Percentiles rank a stretch among this genome's conserved stretches.
Evolutionary conservation across 2,797 vertebrate species (phyloP).

Genomic region (Dendrocincla tyrannina): DNA sequence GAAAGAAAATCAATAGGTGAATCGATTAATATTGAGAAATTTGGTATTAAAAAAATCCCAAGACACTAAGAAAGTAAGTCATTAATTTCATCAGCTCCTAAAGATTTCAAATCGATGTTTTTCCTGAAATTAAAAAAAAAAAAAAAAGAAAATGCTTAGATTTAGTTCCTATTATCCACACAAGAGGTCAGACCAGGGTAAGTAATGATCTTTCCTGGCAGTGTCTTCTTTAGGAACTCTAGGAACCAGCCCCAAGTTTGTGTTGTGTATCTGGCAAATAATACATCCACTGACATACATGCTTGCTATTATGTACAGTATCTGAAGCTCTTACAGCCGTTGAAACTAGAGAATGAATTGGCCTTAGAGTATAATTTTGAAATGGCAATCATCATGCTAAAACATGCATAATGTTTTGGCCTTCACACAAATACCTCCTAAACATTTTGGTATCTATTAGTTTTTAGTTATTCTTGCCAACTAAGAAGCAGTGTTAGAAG

Average conservation of each 20-base stretch:
- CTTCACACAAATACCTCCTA: neutral
- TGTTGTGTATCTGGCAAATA: neutral
- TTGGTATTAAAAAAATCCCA: neutral
- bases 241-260: neutral
- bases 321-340: neutral
- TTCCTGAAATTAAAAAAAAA: neutral
- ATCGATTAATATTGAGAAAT: neutral
- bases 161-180: neutral
- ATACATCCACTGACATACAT: neutral
- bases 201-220: neutral
- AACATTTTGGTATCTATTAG: neutral
- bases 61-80: neutral
- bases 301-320: neutral
- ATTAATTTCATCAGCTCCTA: neutral
- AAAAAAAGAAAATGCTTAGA: neutral
- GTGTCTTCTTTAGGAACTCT: neutral
- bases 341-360: neutral
- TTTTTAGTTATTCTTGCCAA: neutral
- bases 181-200: constrained; percentile 6
- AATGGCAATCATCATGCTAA: neutral
- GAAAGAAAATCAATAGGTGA: neutral
- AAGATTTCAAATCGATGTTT: neutral
- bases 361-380: neutral
- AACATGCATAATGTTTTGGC: neutral
- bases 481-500: neutral